Percentiles rank a stretch among this genome's conserved stretches.
phyloP scores from a whole-genome alignment of 2,888 invertebrate species.

The Dascillus cervinus region DNA sequence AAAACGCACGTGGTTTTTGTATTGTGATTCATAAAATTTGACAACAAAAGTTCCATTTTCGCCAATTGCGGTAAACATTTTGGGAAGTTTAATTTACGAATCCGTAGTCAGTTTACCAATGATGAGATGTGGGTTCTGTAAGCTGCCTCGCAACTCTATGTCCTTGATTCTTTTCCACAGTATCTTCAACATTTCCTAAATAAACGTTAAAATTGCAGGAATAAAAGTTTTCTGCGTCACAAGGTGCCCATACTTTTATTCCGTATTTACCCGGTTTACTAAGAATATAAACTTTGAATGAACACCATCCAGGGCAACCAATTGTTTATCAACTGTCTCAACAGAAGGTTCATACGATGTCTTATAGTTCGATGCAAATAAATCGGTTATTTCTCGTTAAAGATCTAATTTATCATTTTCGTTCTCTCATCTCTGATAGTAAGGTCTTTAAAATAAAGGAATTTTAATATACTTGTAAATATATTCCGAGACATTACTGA shows the following conservation, averaged over 20 bases:
- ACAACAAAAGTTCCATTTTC: too few relatives aligned
- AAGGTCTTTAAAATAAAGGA: slow-evolving; percentile 3
- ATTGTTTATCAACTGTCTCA: slow-evolving; percentile 1
- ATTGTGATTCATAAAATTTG: too few relatives aligned
- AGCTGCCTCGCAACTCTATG: too few relatives aligned
- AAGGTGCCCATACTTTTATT: slow-evolving; percentile 5
- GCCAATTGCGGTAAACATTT: too few relatives aligned
- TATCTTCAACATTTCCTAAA: too few relatives aligned
- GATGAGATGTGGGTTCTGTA: too few relatives aligned
- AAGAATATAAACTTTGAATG: slow-evolving; percentile 4
- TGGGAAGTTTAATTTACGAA: too few relatives aligned
- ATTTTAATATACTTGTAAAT: slow-evolving; percentile 3
- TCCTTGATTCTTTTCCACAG: slow-evolving; percentile 1
- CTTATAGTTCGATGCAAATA: slow-evolving; percentile 3
- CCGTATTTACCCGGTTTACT: slow-evolving; percentile 3
- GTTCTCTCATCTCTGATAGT: slow-evolving; percentile 4
- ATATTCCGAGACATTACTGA: slow-evolving; percentile 2
- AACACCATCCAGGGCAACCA: slow-evolving; percentile 4
- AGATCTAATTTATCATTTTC: slow-evolving; percentile 5
- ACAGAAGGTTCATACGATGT: slow-evolving; percentile 2
- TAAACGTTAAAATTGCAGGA: too few relatives aligned
- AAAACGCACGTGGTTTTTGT: too few relatives aligned
- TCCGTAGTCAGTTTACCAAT: too few relatives aligned
- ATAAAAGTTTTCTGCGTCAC: slow-evolving; percentile 5
- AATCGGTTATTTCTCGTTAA: slow-evolving; percentile 3